Conservation (phyloP, 2,888 invertebrate species). For the Phlogophora meticulosa region DNA sequence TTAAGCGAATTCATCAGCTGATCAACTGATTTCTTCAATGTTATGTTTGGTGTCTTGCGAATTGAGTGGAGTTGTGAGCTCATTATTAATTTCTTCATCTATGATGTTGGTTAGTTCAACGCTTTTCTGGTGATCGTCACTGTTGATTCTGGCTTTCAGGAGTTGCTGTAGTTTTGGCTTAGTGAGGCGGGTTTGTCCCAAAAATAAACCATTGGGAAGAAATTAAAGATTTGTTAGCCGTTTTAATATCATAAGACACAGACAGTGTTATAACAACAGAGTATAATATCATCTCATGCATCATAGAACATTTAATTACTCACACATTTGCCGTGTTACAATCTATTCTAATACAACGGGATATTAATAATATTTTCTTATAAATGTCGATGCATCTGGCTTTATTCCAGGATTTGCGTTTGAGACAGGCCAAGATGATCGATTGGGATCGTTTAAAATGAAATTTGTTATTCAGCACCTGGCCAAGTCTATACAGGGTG, state of each 20-base stretch:
- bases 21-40: too few species aligned
- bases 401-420: conserved; percentile 42
- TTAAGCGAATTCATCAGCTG: too few species aligned
- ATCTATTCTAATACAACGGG: conserved; percentile 56
- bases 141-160: too few species aligned
- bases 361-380: conserved; percentile 62
- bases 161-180: too few species aligned
- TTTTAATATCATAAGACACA: conserved; percentile 47
- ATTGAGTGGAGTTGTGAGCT: too few species aligned
- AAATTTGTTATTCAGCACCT: conserved; percentile 45
- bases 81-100: too few species aligned
- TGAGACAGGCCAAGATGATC: conserved; percentile 44
- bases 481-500: conserved; percentile 20
- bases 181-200: too few species aligned
- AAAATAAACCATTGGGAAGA: too few species aligned
- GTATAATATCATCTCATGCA: conserved; percentile 35
- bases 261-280: conserved; percentile 38
- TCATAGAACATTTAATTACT: conserved; percentile 47
- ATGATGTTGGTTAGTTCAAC: too few species aligned
- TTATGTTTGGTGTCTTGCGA: too few species aligned
- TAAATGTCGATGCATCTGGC: conserved; percentile 65
- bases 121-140: too few species aligned
- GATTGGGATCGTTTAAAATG: conserved; percentile 50
- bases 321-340: conserved; percentile 33
- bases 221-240: conserved; percentile 14